A percentile compares a stretch with the other conserved stretches of the same genome.
Evolutionary conservation across 2,797 vertebrate genomes (phyloP).

Genomic region (Hirundo rustica): DNA sequence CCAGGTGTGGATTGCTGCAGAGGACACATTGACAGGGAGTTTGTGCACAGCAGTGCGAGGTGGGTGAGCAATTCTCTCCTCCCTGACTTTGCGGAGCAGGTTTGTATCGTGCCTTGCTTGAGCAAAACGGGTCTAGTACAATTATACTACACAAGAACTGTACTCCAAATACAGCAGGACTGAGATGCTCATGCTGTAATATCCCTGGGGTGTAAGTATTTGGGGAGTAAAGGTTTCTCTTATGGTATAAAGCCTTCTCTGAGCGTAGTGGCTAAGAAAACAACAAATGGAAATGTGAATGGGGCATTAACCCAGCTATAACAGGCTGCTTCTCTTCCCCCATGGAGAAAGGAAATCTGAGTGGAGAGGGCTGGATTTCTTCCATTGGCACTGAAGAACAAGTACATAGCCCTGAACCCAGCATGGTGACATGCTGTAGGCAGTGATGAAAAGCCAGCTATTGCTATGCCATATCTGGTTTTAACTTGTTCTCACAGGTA

Average conservation of each 20-base stretch:
- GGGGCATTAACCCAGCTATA: not conserved
- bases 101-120: not conserved
- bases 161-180: not conserved
- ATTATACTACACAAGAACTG: not conserved
- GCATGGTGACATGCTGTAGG: not conserved
- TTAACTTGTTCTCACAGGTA: not conserved
- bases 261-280: not conserved
- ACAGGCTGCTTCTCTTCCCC: not conserved
- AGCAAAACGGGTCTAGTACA: not conserved
- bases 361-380: not conserved
- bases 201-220: not conserved
- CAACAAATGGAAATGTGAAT: not conserved
- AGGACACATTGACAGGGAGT: not conserved
- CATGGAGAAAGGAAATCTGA: not conserved
- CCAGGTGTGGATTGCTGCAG: not conserved
- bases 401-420: not conserved
- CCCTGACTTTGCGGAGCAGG: not conserved
- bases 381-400: not conserved
- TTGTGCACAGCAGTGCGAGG: not conserved
- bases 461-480: not conserved
- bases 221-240: not conserved
- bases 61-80: not conserved
- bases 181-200: not conserved
- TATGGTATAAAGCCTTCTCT: not conserved
- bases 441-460: not conserved